These are phyloP conservation scores for Variabilichromis moorii DNA, from an alignment of 2,113 vertebrate species.

Conservation along the genomic window DNA sequence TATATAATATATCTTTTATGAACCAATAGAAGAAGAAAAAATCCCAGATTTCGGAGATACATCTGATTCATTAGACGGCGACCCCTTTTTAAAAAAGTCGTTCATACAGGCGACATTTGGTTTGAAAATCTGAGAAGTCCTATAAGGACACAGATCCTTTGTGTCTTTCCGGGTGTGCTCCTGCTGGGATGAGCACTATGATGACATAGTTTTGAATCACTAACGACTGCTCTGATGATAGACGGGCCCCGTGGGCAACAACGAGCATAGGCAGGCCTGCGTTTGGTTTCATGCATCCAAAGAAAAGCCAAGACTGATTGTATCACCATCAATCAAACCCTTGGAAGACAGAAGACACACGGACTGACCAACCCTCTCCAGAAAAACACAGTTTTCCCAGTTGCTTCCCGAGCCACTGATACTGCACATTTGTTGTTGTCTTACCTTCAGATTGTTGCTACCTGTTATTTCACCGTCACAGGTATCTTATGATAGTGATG, in stretches of 20 bases:
- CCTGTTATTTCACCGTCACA: not conserved
- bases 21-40: not conserved
- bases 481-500: not conserved
- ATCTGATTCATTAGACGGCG: not conserved
- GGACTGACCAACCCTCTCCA: not conserved
- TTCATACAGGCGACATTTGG: not conserved
- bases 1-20: not conserved
- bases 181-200: not conserved
- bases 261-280: constrained; percentile 71
- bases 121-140: not conserved
- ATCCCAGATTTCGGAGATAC: not conserved
- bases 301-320: constrained; percentile 68
- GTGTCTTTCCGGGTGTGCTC: not conserved
- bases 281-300: constrained; percentile 76
- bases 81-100: not conserved
- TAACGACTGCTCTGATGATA: not conserved
- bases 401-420: not conserved
- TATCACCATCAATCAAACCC: constrained; percentile 66
- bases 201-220: not conserved
- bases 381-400: not conserved
- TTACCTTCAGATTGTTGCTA: not conserved
- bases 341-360: constrained; percentile 65
- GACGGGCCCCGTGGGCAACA: constrained; percentile 76
- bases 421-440: not conserved
- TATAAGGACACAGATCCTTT: not conserved